Base-by-base conservation (phyloP, 2,888 invertebrate species). In the Sipunculus nudus region DNA sequence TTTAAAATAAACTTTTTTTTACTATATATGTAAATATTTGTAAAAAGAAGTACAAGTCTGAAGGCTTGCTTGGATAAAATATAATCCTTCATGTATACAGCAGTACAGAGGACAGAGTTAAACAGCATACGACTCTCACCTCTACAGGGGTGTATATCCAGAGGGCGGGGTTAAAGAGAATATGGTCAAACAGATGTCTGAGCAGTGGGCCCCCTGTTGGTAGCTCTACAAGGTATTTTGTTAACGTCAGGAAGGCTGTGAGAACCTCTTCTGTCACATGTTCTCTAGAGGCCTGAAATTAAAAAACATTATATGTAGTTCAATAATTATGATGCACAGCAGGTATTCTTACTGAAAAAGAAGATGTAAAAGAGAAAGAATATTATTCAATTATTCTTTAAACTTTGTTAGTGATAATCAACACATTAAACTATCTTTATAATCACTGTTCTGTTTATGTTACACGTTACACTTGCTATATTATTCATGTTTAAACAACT, bases 91-190 rank as follows among this genome's bases (percentile, higher is more conserved):
- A 8, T 35, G 10, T 16, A 35, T 35, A 35, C 10, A 35, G 35
- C 35, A 35, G 35, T 13, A 16, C 35, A 13, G 16, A 35, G 16
- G 35, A 16, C 10, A 10, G 16, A 35, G 35, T 35, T 8, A 13
- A 10, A 13, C 10, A 35, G 16, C 10, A 35, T 35, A 10, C 10
- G 10, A 10, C 35, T 35, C 66, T n/a, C 38, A 98, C 98, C 69
- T 93, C 91, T 32, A 97, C 93, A 52, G 96, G 93, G 13, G 98
- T 95, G 86, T 98, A 94, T 79, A 99, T 97, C 99, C 99, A 99
- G 66, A 99, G 88, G 31, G 96, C 94, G 8, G 99, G 98, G 88
- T 99, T 99, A 89, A 99, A 99, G 71, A 99, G 90, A 62, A 99
- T 92, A 87, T 98, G 96, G 87, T 99, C 99, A 88, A 99, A 89